Evolutionary conservation across 2,797 vertebrate species (phyloP).

Genomic region (Arnoldichthys spilopterus): DNA sequence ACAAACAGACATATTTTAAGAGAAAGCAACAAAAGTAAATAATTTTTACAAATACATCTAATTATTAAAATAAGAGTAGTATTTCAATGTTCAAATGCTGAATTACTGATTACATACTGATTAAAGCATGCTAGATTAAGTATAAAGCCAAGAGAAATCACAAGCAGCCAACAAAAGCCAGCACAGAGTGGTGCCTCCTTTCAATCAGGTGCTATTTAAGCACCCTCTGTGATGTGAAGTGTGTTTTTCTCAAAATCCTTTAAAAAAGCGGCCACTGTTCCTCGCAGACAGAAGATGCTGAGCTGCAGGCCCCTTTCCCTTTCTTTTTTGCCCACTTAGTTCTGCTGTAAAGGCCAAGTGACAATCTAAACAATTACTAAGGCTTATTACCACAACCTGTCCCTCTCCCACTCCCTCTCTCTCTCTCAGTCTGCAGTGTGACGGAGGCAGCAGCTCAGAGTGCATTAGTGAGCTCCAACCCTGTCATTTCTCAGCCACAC

Average conservation of each 20-base stretch:
- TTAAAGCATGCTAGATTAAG: conserved; percentile 27
- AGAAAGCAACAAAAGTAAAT: background rate
- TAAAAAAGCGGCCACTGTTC: conserved; percentile 40
- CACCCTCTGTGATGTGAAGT: conserved; percentile 40
- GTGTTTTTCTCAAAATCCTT: conserved; percentile 49
- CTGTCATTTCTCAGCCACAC: conserved; percentile 54
- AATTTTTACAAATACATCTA: conserved; percentile 5
- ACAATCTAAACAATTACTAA: conserved; percentile 81
- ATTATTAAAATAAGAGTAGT: conserved; percentile 25
- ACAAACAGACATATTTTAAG: background rate
- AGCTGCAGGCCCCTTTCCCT: conserved; percentile 32
- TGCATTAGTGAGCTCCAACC: conserved; percentile 57
- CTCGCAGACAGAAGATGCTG: conserved; percentile 30
- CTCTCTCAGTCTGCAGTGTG: conserved; percentile 35
- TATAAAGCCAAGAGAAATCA: background rate
- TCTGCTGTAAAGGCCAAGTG: conserved; percentile 79
- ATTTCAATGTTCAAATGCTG: conserved; percentile 29
- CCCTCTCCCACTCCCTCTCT: conserved; percentile 37
- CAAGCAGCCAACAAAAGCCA: conserved; percentile 12
- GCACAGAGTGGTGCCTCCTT: conserved; percentile 27
- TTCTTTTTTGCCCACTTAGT: conserved; percentile 52
- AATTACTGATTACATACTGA: conserved; percentile 28
- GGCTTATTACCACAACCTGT: conserved; percentile 73
- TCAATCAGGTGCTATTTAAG: conserved; percentile 44
- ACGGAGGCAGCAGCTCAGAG: conserved; percentile 45